Conservation (phyloP, 2,113 vertebrate genomes). For the Phasianus colchicus region DNA sequence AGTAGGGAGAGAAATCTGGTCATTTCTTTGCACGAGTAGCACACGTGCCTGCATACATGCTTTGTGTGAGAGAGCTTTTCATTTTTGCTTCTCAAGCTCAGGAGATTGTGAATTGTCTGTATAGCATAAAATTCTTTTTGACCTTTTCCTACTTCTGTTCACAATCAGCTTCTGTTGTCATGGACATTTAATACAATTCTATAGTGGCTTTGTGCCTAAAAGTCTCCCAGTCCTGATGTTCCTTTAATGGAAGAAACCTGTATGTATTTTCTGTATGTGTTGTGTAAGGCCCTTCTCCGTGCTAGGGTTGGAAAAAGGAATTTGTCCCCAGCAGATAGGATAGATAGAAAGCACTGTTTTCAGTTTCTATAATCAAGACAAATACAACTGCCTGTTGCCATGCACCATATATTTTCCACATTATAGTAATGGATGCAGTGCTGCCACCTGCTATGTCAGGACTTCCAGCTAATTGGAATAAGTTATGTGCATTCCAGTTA, state of each 20-base stretch:
- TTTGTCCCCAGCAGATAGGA: constrained; percentile 33
- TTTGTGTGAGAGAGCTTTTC: background rate
- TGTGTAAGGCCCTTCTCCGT: constrained; percentile 36
- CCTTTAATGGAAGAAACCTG: constrained; percentile 13
- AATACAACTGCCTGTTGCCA: constrained; percentile 56
- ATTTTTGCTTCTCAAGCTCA: background rate
- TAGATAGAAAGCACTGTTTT: constrained; percentile 38
- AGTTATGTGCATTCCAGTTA: constrained; percentile 70
- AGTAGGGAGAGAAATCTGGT: background rate
- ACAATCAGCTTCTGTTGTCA: constrained; percentile 5
- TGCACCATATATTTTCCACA: constrained; percentile 51
- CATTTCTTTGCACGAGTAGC: background rate
- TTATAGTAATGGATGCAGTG: constrained; percentile 46
- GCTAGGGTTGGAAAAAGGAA: constrained; percentile 9
- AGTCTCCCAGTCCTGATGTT: background rate
- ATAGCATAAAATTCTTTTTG: background rate
- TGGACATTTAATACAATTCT: constrained; percentile 2
- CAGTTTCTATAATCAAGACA: constrained; percentile 55
- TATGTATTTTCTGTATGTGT: background rate
- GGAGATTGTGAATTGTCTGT: background rate
- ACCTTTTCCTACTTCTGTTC: constrained; percentile 5
- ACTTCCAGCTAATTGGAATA: constrained; percentile 74
- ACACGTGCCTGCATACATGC: background rate
- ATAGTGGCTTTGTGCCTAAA: background rate
- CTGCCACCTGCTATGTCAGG: constrained; percentile 67